Base-by-base conservation (phyloP, 30 jellyfish, hydroid and myxozoan genomes). In the Cassiopea xamachana region DNA sequence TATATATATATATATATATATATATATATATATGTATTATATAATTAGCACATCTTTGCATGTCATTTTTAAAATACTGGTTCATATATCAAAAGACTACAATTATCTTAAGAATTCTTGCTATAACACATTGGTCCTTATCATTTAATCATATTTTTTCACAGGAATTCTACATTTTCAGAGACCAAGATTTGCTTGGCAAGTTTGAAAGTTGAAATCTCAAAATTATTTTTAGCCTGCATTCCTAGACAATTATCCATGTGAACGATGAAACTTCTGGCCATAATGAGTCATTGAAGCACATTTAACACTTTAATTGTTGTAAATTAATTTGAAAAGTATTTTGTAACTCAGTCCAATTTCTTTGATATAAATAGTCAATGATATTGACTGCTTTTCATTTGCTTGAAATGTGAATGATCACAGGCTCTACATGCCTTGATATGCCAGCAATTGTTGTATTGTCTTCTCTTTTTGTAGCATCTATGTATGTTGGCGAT, bases 121-220 rank as follows among this genome's bases (percentile, higher is more conserved):
- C 60, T n/a, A 14, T 46, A 44, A 4, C 7, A 8, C 49, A 5
- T 64, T 64, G 8, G 19, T 14, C 74, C 8, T 64, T 64, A 5
- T 14, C 74, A 59, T 59, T 64, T 2, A 2, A 64, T 64, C 15
- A 4, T 64, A 4, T 64, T 14, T 64, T 7, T 64, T 64, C 43
- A 64, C 85, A 96, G 99, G 99, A 96, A 79, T 96, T 73, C 91
- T 93, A 59, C 93, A 96, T 96, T 17, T 96, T 96, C 87, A 90
- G 99, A 81, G 99, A 96, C 60, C 87, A 96, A 6, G 99, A 96
- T 46, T 81, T 96, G 48, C 96, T 96, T 78, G 99, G 99, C 75
- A 96, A 96, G 81, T 92, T 96, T 84, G 99, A 96, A 8, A 70
- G 74, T 50, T 88, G 87, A 88, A 67, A 44, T 48, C 73, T 18